These are phyloP conservation scores for Sphaerophoria rueppellii DNA, from an alignment of 2,888 invertebrate genomes.

Conservation along the genomic window DNA sequence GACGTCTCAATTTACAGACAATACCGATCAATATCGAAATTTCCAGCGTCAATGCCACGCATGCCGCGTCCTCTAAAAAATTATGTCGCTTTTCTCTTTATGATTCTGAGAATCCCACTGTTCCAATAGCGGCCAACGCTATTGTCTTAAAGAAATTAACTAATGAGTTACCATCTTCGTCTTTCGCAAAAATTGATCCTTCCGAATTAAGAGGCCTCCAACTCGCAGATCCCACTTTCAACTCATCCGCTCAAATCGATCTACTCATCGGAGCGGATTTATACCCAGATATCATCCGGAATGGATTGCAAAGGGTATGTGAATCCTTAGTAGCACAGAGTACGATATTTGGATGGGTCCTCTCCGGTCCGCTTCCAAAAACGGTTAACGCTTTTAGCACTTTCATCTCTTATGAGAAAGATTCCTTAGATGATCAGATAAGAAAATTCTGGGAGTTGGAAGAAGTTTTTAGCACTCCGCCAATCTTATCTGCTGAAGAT, in stretches of 20 bases:
- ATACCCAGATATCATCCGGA: not conserved
- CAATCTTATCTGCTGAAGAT: too few relatives aligned
- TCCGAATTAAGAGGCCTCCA: too few relatives aligned
- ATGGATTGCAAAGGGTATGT: not conserved
- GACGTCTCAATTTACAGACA: too few relatives aligned
- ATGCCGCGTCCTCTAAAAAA: not conserved
- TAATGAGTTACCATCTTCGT: too few relatives aligned
- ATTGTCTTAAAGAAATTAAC: too few relatives aligned
- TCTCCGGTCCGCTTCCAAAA: not conserved
- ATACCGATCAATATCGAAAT: too few relatives aligned
- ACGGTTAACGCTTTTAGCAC: not conserved
- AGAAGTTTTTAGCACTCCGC: not conserved
- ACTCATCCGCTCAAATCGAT: not conserved
- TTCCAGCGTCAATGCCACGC: too few relatives aligned
- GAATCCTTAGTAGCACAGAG: not conserved
- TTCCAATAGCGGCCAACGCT: too few relatives aligned
- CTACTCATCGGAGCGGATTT: conserved; percentile 2
- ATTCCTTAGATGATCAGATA: not conserved
- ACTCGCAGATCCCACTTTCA: conserved; percentile 1
- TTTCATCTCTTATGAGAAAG: too few relatives aligned
- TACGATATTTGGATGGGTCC: not conserved
- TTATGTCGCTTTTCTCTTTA: not conserved
- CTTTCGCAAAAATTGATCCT: too few relatives aligned
- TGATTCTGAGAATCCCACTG: too few relatives aligned
- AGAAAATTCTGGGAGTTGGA: conserved; percentile 6